A percentile compares a stretch with the other conserved stretches of the same genome.
Conservation (phyloP, 1,140 invertebrate species). For the Cyrtorhinus lividipennis region DNA sequence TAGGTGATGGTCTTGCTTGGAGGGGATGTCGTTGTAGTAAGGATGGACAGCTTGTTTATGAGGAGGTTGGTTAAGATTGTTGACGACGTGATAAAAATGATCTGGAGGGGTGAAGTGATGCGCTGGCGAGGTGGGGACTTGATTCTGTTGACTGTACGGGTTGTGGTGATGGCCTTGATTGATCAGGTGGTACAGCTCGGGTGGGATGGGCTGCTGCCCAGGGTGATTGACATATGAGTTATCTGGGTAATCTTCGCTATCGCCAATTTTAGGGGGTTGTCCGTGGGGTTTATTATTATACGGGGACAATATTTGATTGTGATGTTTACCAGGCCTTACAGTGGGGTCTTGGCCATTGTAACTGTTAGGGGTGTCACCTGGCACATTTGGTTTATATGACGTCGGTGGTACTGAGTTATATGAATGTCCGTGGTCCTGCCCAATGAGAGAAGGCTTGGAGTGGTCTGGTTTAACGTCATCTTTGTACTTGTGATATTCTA, state of each 20-base stretch:
- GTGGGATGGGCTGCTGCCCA: slow-evolving; percentile 7
- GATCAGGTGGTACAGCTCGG: slow-evolving; percentile 13
- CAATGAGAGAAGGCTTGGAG: neutral
- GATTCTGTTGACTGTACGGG: too few species aligned
- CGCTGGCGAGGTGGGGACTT: neutral
- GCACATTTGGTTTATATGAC: neutral
- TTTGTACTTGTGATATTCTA: slow-evolving; percentile 5
- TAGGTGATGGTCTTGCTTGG: neutral
- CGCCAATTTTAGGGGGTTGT: neutral
- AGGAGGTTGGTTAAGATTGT: slow-evolving; percentile 18
- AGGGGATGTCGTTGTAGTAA: neutral
- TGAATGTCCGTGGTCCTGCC: neutral
- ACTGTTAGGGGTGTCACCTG: too few species aligned
- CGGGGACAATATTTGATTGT: neutral
- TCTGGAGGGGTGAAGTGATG: slow-evolving; percentile 17
- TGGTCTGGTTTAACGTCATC: neutral
- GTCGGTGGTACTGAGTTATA: neutral
- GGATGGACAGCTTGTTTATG: slow-evolving; percentile 23
- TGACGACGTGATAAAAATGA: slow-evolving; percentile 16
- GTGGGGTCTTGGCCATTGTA: neutral
- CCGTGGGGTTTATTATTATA: too few species aligned
- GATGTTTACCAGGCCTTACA: slow-evolving; percentile 4
- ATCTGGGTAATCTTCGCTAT: neutral
- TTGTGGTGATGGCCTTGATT: slow-evolving; percentile 16
- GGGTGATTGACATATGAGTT: neutral